Percentiles rank a stretch among this genome's conserved stretches.
These are phyloP conservation scores for Mongoloraphidia duomilia DNA, from an alignment of 2,888 invertebrate species.

Conservation along the genomic window DNA sequence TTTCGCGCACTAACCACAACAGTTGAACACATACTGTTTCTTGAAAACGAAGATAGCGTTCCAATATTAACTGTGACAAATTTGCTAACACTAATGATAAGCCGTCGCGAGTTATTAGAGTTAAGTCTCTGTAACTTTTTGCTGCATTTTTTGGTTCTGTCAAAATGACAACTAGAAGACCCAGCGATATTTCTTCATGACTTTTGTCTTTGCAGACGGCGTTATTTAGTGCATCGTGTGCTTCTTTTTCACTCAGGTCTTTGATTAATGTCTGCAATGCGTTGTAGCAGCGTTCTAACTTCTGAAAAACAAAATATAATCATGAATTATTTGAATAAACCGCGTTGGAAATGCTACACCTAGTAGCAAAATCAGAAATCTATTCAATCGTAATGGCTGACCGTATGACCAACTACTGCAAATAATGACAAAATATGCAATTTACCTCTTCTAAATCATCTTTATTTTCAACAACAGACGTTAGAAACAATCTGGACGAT, in stretches of 20 bases:
- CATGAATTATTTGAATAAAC: constrained; percentile 23
- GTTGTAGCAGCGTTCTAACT: constrained; percentile 73
- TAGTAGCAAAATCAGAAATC: constrained; percentile 26
- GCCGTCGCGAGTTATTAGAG: constrained; percentile 80
- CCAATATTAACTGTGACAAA: constrained; percentile 72
- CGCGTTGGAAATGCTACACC: constrained; percentile 22
- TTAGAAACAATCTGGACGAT: constrained; percentile 64
- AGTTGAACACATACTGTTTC: constrained; percentile 71
- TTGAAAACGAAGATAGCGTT: constrained; percentile 75
- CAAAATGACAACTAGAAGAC: constrained; percentile 76
- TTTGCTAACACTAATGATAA: constrained; percentile 66
- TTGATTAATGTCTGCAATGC: constrained; percentile 62
- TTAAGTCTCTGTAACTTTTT: constrained; percentile 83
- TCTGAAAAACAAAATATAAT: constrained; percentile 44
- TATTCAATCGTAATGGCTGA: constrained; percentile 37
- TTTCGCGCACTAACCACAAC: constrained; percentile 80
- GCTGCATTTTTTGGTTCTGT: constrained; percentile 71
- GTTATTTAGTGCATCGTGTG: constrained; percentile 81
- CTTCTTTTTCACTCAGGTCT: constrained; percentile 84
- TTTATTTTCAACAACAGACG: constrained; percentile 72
- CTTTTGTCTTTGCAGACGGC: constrained; percentile 76
- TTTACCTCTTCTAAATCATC: constrained; percentile 84
- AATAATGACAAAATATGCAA: constrained; percentile 31
- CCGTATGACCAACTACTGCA: constrained; percentile 34
- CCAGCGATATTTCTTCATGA: constrained; percentile 88